A percentile compares a stretch with the other conserved stretches of the same genome.
Conservation (phyloP, 2,113 vertebrate genomes). For the Dryoscopus gambensis region DNA sequence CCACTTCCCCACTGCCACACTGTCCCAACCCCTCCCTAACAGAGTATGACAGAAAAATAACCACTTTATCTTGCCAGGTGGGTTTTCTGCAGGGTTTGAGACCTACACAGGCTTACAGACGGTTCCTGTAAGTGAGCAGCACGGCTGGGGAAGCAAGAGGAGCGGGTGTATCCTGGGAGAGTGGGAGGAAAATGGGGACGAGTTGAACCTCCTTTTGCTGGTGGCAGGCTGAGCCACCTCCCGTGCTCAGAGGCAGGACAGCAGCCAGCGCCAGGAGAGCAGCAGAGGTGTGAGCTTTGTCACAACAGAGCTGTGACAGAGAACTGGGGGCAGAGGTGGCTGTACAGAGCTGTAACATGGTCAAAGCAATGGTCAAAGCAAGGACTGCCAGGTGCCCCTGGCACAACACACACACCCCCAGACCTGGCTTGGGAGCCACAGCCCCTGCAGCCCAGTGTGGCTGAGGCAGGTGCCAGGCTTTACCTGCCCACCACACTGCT, state of each 20-base stretch:
- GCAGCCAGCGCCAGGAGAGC: background rate
- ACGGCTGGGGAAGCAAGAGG: background rate
- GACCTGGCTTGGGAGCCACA: background rate
- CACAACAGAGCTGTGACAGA: background rate
- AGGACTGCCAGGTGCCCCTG: background rate
- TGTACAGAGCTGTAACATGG: background rate
- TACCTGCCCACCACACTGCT: background rate
- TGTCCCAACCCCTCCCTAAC: background rate
- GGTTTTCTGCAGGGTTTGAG: background rate
- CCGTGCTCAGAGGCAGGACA: background rate
- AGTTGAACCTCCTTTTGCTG: background rate
- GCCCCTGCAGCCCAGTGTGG: background rate
- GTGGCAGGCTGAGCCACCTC: background rate
- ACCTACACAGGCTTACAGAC: background rate
- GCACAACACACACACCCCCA: background rate
- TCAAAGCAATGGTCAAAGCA: background rate
- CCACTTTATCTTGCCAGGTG: background rate
- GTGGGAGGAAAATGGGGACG: background rate
- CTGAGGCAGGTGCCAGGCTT: background rate
- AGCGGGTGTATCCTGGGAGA: background rate
- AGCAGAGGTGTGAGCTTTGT: background rate
- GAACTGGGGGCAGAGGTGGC: background rate
- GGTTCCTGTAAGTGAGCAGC: background rate
- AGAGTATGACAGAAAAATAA: background rate
- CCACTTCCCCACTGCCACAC: background rate